These are phyloP conservation scores for Sarcophaga carnaria DNA, from an alignment of 2,888 invertebrate species.

Conservation along the genomic window DNA sequence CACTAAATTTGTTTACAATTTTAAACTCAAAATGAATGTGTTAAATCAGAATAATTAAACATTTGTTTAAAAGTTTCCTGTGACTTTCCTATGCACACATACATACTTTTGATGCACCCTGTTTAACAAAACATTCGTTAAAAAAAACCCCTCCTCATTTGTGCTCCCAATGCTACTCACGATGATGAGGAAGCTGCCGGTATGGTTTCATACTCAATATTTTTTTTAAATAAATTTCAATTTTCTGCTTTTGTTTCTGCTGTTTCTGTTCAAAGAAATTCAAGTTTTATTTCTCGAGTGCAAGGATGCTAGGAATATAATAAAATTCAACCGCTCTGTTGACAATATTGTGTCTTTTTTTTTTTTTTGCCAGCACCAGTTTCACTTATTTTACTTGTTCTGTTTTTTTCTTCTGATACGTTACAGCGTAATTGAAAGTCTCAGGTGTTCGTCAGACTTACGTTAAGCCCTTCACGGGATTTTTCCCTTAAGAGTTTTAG, in stretches of 20 bases:
- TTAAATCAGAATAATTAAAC: too few species aligned
- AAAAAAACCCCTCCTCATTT: conserved; percentile 11
- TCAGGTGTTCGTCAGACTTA: conserved; percentile 81
- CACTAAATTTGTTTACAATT: too few species aligned
- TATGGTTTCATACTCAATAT: conserved; percentile 25
- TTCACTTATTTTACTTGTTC: conserved; percentile 3
- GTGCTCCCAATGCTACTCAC: conserved; percentile 1
- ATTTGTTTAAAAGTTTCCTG: too few species aligned
- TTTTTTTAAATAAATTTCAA: conserved; percentile 52
- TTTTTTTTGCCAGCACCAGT: neutral
- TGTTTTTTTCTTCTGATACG: conserved; percentile 31
- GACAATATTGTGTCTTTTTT: conserved; percentile 74
- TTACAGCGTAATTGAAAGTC: conserved; percentile 76
- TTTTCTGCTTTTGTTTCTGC: conserved; percentile 35
- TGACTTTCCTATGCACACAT: neutral
- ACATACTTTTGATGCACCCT: neutral
- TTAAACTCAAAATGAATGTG: too few species aligned
- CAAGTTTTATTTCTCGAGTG: conserved; percentile 1
- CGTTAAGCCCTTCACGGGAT: conserved; percentile 80
- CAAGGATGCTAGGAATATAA: neutral
- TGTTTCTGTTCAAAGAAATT: conserved; percentile 36
- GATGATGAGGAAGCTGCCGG: conserved; percentile 40
- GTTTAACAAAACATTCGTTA: conserved; percentile 17
- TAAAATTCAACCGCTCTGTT: conserved; percentile 66
- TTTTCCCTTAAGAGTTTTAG: conserved; percentile 72